phyloP scores from a whole-genome alignment of 37 sponge, comb jelly and placozoan species.

The Corticium candelabrum region DNA sequence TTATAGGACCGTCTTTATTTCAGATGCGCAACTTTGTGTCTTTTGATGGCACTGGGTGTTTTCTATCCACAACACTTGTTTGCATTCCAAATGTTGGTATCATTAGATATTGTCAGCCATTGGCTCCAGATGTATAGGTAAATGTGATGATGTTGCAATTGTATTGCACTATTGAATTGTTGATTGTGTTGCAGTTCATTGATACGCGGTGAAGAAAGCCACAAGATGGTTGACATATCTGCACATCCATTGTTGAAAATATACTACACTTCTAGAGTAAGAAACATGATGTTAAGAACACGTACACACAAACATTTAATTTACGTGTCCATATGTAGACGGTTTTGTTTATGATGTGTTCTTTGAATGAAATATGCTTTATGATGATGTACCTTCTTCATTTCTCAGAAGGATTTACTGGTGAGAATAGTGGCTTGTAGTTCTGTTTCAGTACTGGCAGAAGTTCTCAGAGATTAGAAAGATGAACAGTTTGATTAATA shows the following conservation, averaged over 20 bases:
- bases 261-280: neutral
- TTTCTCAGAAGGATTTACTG: neutral
- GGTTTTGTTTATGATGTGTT: neutral
- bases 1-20: neutral
- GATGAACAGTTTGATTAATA: no score
- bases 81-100: neutral
- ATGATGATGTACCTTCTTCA: neutral
- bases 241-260: neutral
- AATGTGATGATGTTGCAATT: neutral
- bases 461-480: no score
- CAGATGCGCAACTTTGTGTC: neutral
- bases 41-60: neutral
- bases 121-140: neutral
- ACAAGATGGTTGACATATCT: neutral
- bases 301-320: no score
- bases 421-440: no score
- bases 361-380: neutral
- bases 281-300: no score
- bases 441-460: no score
- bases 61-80: neutral
- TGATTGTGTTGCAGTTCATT: neutral
- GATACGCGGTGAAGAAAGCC: neutral
- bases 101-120: neutral
- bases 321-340: no score
- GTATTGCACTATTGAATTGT: no score